Evolutionary conservation across 2,888 invertebrate species (phyloP).

Genomic region (Mactromeris polynyma): DNA sequence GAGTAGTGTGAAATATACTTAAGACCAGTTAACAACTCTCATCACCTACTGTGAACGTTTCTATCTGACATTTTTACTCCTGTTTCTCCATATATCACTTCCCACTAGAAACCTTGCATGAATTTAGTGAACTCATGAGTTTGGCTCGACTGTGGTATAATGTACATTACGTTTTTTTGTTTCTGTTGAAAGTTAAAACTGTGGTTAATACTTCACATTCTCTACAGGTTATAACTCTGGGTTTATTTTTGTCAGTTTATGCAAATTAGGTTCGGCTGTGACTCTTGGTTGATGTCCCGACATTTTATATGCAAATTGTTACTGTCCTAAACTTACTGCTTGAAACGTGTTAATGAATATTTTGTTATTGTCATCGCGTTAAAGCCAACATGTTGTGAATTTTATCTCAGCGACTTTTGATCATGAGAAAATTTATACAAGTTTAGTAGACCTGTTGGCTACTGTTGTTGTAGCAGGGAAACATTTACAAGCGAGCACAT

Average conservation of each 20-base stretch:
- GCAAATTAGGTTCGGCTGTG: not conserved
- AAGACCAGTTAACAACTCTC: constrained; percentile 11
- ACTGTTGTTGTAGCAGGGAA: not conserved
- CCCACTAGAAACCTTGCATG: constrained; percentile 30
- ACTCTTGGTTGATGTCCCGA: not conserved
- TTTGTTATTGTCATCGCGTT: constrained; percentile 17
- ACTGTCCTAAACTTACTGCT: constrained; percentile 1
- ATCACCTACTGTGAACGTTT: constrained; percentile 44
- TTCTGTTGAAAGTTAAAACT: not conserved
- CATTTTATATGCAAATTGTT: constrained; percentile 14
- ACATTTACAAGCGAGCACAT: too few relatives aligned
- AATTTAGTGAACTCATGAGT: constrained; percentile 2
- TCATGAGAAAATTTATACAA: constrained; percentile 13
- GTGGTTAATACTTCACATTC: not conserved
- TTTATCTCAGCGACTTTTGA: constrained; percentile 2
- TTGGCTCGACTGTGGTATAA: not conserved
- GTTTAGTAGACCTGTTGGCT: not conserved
- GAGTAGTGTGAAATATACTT: constrained; percentile 10
- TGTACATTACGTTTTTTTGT: not conserved
- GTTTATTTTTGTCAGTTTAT: constrained; percentile 10
- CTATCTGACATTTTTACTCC: constrained; percentile 54
- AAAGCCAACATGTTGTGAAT: not conserved
- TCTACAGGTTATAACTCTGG: not conserved
- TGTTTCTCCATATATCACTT: constrained; percentile 42
- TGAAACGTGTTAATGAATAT: constrained; percentile 35